Evolutionary conservation across 2,888 invertebrate genomes (phyloP).

Genomic region (Dichetophora obliterata): DNA sequence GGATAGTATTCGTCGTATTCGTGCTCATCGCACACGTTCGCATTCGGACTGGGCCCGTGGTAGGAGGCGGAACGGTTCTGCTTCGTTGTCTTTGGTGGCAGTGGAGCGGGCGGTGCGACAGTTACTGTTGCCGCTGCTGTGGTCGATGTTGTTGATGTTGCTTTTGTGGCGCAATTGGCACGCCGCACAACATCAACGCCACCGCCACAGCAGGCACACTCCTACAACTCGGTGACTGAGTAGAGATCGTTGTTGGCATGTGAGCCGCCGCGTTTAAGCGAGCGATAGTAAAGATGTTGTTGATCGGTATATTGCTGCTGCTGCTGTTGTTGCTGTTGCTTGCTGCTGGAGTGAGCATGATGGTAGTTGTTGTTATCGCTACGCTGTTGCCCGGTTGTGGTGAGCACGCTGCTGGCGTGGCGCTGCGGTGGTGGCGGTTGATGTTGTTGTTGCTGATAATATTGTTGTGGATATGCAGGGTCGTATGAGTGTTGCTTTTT

Average conservation of each 20-base stretch:
- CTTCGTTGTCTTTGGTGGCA: slow-evolving; percentile 51
- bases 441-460: slow-evolving; percentile 60
- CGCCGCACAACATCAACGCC: slow-evolving; percentile 69
- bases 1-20: slow-evolving; percentile 68
- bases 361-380: slow-evolving; percentile 51
- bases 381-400: slow-evolving; percentile 43
- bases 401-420: slow-evolving; percentile 50
- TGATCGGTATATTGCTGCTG: slow-evolving; percentile 55
- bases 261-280: slow-evolving; percentile 70
- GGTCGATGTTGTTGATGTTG: slow-evolving; percentile 60
- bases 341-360: slow-evolving; percentile 15
- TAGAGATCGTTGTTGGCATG: slow-evolving; percentile 75
- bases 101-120: slow-evolving; percentile 53
- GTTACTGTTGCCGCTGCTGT: slow-evolving; percentile 51
- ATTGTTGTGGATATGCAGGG: slow-evolving; percentile 59
- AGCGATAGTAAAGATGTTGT: slow-evolving; percentile 68
- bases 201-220: slow-evolving; percentile 71
- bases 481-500: slow-evolving; percentile 66
- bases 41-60: slow-evolving; percentile 54
- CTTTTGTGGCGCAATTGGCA: slow-evolving; percentile 44
- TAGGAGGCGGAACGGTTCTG: slow-evolving; percentile 57
- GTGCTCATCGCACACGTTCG: slow-evolving; percentile 65
- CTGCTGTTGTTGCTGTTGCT: slow-evolving; percentile 53
- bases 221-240: slow-evolving; percentile 81
- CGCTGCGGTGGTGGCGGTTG: slow-evolving; percentile 52